Evolutionary conservation across 2,888 invertebrate species (phyloP), one percentile per base, ranked within the genome.

Genomic region (Chrysotoxum bicinctum): DNA sequence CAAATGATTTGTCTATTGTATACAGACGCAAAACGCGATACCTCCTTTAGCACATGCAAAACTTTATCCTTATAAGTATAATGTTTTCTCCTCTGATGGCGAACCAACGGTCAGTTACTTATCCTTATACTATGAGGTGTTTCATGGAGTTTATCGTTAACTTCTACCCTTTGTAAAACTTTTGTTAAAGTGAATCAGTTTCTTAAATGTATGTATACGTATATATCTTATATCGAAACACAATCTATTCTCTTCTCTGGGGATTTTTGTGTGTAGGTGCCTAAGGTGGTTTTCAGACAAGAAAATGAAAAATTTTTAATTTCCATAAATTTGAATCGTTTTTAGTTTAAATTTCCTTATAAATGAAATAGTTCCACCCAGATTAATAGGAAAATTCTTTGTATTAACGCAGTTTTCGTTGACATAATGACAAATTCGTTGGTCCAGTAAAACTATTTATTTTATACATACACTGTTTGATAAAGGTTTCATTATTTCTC

Each of bases 61-160:
- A 80, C 75, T 80, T 80, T 80, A 62, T 60, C 62, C 50, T 74
- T 60, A 58, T 16, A 68, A n/a, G n/a, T 21, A 50, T 50, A 40
- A 66, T 50, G 40, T 21, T 58, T 58, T 58, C 30, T n/a, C 23
- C 30, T 68, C 21, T 8, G 48, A 37, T 37, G 32, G 21, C 10
- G 58, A 64, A 56, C 62, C 45, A 69, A 62, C 62, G 80, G 62
- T 69, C 75, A 75, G 54, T 45, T 62, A 23, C 30, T 69, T 69
- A 56, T 75, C 54, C 54, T 69, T 35, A 52, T 75, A 68, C 68
- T 62, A 32, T 40, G 12, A 80, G 69, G 68, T 75, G 75, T 62
- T 54, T 75, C 35, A 35, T 26, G 52, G 60, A 80, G 58, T 68
- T 80, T 80, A 62, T 48, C 52, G 52, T 62, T 62, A 69, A 75